Evolutionary conservation across 1,140 invertebrate species (phyloP).

Genomic region (Drosophila miranda): DNA sequence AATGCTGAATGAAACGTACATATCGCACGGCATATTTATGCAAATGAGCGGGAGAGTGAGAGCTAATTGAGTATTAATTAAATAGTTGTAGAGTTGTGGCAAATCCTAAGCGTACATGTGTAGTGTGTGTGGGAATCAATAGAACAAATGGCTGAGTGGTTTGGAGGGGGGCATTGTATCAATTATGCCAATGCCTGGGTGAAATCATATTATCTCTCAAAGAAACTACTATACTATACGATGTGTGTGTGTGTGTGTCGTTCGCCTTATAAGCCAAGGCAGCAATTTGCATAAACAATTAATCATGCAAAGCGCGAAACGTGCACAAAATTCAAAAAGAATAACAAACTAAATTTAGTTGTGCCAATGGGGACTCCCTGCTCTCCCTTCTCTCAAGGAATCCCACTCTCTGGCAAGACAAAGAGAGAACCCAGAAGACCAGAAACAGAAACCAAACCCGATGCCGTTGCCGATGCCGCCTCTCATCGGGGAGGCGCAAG

Average conservation of each 20-base stretch:
- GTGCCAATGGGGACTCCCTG: conserved; percentile 12
- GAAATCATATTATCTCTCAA: neutral
- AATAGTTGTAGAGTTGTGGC: conserved; percentile 53
- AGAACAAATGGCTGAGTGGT: conserved; percentile 6
- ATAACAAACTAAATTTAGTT: conserved; percentile 64
- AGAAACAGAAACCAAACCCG: conserved; percentile 2
- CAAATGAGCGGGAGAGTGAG: conserved; percentile 52
- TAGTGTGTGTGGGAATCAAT: conserved; percentile 35
- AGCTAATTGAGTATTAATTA: conserved; percentile 78
- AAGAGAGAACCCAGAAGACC: neutral
- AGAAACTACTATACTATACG: conserved; percentile 22
- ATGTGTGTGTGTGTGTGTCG: neutral
- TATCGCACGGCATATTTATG: conserved; percentile 54
- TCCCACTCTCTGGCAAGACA: neutral
- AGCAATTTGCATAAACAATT: conserved; percentile 80
- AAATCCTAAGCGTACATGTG: conserved; percentile 46
- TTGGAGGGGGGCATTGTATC: conserved; percentile 28
- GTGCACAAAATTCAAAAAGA: conserved; percentile 68
- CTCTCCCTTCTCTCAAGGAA: neutral
- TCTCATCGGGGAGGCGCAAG: conserved; percentile 10
- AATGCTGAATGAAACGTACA: conserved; percentile 55
- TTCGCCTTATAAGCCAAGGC: conserved; percentile 56
- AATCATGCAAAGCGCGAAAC: conserved; percentile 76
- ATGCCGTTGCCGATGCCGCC: neutral
- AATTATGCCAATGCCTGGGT: conserved; percentile 37